A percentile compares a stretch with the other conserved stretches of the same genome.
These are phyloP conservation scores for Diuraphis noxia DNA, from an alignment of 1,140 invertebrate species.

Conservation along the genomic window DNA sequence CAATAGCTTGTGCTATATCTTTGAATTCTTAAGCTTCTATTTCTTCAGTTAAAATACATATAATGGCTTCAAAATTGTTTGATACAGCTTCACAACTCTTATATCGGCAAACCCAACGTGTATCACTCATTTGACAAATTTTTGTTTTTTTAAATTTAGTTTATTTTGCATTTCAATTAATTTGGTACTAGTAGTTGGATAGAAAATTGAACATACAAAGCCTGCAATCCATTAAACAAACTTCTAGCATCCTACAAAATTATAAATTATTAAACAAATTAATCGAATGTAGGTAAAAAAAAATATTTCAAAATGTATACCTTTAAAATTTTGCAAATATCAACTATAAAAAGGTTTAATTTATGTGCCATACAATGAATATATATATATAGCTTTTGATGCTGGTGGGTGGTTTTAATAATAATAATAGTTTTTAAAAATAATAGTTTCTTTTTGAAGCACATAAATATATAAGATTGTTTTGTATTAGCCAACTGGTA, in stretches of 20 bases:
- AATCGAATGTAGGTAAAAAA: background rate
- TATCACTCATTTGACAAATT: background rate
- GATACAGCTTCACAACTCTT: background rate
- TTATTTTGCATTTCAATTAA: background rate
- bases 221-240: background rate
- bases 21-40: background rate
- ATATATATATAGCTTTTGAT: conserved; percentile 1
- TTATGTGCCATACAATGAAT: background rate
- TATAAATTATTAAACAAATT: background rate
- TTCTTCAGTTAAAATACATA: background rate
- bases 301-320: background rate
- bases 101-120: background rate
- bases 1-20: background rate
- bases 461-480: background rate
- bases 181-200: background rate
- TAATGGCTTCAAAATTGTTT: background rate
- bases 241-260: background rate
- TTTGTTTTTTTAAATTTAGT: background rate
- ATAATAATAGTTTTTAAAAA: too few species aligned
- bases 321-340: background rate
- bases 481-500: too few species aligned
- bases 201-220: background rate
- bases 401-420: background rate
- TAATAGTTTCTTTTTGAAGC: background rate
- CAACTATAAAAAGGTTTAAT: background rate